Evolutionary conservation across 2,113 vertebrate species (phyloP).

Genomic region (Bothrops jararaca): DNA sequence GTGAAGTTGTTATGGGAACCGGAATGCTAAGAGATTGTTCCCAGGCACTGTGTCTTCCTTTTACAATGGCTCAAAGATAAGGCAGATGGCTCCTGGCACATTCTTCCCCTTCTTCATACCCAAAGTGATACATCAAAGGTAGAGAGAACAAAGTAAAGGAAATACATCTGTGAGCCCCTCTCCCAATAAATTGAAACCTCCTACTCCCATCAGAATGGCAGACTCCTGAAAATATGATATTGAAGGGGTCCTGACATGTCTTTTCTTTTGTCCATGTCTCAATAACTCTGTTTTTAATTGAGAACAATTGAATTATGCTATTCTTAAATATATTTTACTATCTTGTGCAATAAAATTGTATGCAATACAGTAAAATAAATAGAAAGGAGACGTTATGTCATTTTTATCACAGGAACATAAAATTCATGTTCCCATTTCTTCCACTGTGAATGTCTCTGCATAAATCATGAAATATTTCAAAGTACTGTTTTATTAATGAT

Average conservation of each 20-base stretch:
- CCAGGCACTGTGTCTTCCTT: too few species aligned
- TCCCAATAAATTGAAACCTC: too few species aligned
- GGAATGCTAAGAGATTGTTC: too few species aligned
- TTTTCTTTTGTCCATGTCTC: conserved; percentile 54
- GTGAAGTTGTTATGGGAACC: too few species aligned
- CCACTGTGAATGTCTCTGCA: not conserved
- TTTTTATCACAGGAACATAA: not conserved
- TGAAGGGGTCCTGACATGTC: not conserved
- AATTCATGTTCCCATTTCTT: not conserved
- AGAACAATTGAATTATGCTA: conserved; percentile 39
- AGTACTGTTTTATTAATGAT: not conserved
- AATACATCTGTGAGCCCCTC: too few species aligned
- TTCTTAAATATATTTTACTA: not conserved
- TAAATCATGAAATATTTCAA: not conserved
- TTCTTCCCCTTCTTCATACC: too few species aligned
- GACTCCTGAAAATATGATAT: too few species aligned
- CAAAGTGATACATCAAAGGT: too few species aligned
- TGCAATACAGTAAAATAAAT: not conserved
- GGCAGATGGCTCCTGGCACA: too few species aligned
- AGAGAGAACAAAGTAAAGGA: too few species aligned
- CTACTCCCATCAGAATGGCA: too few species aligned
- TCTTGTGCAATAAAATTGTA: not conserved
- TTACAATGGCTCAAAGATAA: too few species aligned
- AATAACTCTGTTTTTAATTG: conserved; percentile 42
- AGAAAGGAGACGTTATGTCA: not conserved